Conservation (phyloP, 2,888 invertebrate genomes). For the Meteorus cinctellus region DNA sequence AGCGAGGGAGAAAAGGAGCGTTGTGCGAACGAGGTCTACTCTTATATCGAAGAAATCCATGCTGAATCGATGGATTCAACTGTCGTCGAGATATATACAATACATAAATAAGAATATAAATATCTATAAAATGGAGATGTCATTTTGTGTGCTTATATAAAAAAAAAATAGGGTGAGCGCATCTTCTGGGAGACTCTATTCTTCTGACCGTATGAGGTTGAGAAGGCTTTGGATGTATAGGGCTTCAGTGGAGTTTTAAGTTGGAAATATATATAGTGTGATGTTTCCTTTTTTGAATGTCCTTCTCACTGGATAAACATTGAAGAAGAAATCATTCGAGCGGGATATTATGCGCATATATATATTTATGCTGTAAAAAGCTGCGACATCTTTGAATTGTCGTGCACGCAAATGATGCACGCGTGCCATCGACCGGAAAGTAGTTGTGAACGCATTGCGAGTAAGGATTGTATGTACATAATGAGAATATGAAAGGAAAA, state of each 20-base stretch:
- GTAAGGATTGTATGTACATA: neutral
- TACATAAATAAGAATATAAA: neutral
- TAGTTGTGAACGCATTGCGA: slow-evolving; percentile 22
- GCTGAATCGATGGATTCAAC: slow-evolving; percentile 32
- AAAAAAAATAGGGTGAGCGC: neutral
- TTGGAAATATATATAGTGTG: neutral
- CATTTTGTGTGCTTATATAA: neutral
- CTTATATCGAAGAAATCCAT: slow-evolving; percentile 14
- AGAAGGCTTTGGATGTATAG: neutral
- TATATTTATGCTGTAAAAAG: slow-evolving; percentile 30
- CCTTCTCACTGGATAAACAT: slow-evolving; percentile 15
- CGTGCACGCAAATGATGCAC: slow-evolving; percentile 11
- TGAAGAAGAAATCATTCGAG: slow-evolving; percentile 27
- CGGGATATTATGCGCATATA: neutral
- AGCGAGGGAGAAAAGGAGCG: neutral
- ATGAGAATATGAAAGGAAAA: slow-evolving; percentile 36
- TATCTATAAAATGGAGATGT: slow-evolving; percentile 4
- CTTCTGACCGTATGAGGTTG: neutral
- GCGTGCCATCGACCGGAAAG: slow-evolving; percentile 37
- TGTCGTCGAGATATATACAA: slow-evolving; percentile 15
- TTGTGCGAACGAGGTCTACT: neutral
- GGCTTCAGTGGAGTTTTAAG: neutral
- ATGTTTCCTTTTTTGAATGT: neutral
- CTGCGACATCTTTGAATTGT: slow-evolving; percentile 41
- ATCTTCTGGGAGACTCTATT: neutral